Conservation (phyloP, 2,888 invertebrate species). For the Smittia sp. region DNA sequence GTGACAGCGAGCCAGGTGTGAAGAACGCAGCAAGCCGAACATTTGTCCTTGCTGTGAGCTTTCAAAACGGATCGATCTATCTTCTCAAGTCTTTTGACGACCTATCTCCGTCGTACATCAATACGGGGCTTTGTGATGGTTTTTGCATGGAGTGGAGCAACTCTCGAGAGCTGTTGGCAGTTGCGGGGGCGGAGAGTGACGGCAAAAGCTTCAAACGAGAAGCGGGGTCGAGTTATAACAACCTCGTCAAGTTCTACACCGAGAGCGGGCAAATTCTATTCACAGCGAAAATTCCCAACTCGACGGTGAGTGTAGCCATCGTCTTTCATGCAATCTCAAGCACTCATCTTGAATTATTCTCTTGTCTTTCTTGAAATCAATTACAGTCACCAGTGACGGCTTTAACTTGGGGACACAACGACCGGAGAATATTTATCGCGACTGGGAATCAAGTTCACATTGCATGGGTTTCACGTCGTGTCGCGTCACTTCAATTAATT, state of each 20-base stretch:
- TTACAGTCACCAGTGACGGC: conserved; percentile 80
- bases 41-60: conserved; percentile 81
- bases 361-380: conserved; percentile 4
- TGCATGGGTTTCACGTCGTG: conserved; percentile 87
- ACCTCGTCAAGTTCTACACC: conserved; percentile 88
- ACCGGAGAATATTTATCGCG: conserved; percentile 89
- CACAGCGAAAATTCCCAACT: conserved; percentile 73
- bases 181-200: conserved; percentile 69
- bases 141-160: conserved; percentile 96
- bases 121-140: conserved; percentile 77
- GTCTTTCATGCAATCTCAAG: neutral
- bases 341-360: neutral
- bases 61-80: conserved; percentile 86
- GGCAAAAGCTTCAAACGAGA: conserved; percentile 44
- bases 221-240: conserved; percentile 63
- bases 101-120: conserved; percentile 81
- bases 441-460: conserved; percentile 89
- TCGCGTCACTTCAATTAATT: conserved; percentile 86
- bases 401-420: conserved; percentile 98
- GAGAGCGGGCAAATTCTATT: conserved; percentile 80
- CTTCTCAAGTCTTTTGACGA: conserved; percentile 90
- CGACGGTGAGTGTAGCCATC: conserved; percentile 58
- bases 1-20: conserved; percentile 64
- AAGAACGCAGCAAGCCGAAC: conserved; percentile 62
- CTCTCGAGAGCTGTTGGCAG: conserved; percentile 85